Conservation (phyloP, 2,113 vertebrate species). For the Platichthys stellatus region DNA sequence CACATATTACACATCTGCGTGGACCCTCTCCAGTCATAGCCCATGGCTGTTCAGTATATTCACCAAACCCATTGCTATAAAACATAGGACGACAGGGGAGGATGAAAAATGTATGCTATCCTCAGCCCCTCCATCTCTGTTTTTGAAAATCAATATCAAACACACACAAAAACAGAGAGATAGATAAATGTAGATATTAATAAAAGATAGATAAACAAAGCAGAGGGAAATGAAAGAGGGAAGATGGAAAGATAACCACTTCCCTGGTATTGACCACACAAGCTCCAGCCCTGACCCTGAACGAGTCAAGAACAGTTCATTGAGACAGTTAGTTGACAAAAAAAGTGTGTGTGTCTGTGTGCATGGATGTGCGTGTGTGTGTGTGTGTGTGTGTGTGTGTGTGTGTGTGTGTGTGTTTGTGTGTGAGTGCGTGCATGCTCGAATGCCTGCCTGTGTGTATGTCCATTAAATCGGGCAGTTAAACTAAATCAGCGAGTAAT, state of each 20-base stretch:
- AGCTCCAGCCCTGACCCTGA: slow-evolving; percentile 26
- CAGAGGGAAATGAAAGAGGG: not conserved
- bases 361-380: not conserved
- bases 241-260: not conserved
- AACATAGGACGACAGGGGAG: slow-evolving; percentile 4
- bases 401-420: slow-evolving; percentile 22
- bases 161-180: not conserved
- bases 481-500: slow-evolving; percentile 97
- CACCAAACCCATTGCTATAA: slow-evolving; percentile 6
- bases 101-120: slow-evolving; percentile 2
- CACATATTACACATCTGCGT: slow-evolving; percentile 55
- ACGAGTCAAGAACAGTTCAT: not conserved
- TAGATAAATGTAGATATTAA: not conserved
- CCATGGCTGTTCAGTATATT: slow-evolving; percentile 44
- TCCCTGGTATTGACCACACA: not conserved
- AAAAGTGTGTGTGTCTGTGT: not conserved
- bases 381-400: not conserved
- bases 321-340: slow-evolving; percentile 29
- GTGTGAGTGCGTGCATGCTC: slow-evolving; percentile 8
- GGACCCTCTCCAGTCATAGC: slow-evolving; percentile 51
- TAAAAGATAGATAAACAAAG: not conserved
- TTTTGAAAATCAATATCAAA: not conserved
- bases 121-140: not conserved
- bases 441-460: slow-evolving; percentile 25
- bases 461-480: slow-evolving; percentile 79